Evolutionary conservation across 2,113 vertebrate genomes (phyloP).

Genomic region (Macaca fascicularis): T2T-MFA8v1.1 NC_088395.1:15304501-15305000

Average conservation of each 20-base stretch:
- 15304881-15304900: not conserved
- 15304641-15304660: not conserved
- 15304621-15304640: not conserved
- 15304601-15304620: not conserved
- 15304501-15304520: not conserved
- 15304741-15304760: not conserved
- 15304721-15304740: not conserved
- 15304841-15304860: not conserved
- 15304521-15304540: not conserved
- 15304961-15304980: too few relatives aligned
- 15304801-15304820: not conserved
- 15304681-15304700: not conserved
- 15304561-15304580: not conserved
- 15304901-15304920: not conserved
- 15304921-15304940: conserved; percentile 25
- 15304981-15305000: too few relatives aligned
- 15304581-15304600: not conserved
- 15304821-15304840: not conserved
- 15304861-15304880: not conserved
- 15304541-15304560: not conserved
- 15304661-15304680: not conserved
- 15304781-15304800: not conserved
- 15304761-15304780: not conserved
- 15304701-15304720: not conserved
- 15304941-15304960: not conserved